phyloP scores from a whole-genome alignment of 2,113 vertebrate species.

The Oenanthe melanoleuca region DNA sequence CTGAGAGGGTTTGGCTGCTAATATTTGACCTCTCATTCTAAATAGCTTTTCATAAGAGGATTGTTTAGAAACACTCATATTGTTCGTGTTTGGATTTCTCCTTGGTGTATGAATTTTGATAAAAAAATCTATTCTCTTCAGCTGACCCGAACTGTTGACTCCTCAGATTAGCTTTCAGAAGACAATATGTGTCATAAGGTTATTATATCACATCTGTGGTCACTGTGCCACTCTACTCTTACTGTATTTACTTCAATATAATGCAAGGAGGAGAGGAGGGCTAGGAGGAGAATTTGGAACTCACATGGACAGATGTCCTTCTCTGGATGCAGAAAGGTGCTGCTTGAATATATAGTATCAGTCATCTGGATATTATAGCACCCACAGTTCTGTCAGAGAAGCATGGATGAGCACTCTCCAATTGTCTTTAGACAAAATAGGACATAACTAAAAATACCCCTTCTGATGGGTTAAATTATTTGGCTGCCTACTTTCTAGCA shows the following conservation, averaged over 20 bases:
- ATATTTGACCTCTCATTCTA: background rate
- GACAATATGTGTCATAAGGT: background rate
- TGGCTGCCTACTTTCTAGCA: background rate
- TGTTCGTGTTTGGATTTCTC: background rate
- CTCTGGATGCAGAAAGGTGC: background rate
- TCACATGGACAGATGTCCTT: background rate
- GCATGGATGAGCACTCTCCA: background rate
- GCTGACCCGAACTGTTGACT: background rate
- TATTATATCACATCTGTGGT: background rate
- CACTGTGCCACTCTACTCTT: background rate
- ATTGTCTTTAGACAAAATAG: background rate
- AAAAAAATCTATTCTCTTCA: background rate
- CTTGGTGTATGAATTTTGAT: background rate
- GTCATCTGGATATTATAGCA: background rate
- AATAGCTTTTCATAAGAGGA: background rate
- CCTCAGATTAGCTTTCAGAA: background rate
- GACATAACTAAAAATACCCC: constrained; percentile 23
- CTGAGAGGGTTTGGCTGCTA: background rate
- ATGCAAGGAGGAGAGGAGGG: background rate
- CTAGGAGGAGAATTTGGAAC: background rate
- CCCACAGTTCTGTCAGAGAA: background rate
- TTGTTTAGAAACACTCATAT: background rate
- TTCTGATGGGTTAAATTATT: constrained; percentile 14
- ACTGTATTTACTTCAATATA: background rate
- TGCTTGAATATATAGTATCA: background rate